These are phyloP conservation scores for Drosophila cyrtoloma DNA, from an alignment of 2,888 invertebrate species.

Conservation along the genomic window DNA sequence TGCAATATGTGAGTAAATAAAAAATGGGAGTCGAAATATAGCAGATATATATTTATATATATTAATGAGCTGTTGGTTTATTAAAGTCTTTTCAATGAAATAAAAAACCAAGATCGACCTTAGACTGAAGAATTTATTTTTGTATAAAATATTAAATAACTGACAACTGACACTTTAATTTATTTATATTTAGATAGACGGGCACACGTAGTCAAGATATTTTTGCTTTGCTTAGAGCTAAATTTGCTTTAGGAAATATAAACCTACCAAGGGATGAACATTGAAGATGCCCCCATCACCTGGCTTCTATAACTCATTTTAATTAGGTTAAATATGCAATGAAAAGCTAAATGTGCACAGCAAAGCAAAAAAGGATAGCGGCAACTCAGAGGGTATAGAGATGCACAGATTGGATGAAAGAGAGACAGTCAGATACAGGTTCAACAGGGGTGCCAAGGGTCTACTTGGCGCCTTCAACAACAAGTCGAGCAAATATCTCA, in stretches of 20 bases:
- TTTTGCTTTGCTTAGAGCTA: background rate
- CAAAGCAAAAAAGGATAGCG: constrained; percentile 35
- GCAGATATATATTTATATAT: background rate
- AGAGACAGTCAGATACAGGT: constrained; percentile 1
- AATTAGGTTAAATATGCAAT: constrained; percentile 78
- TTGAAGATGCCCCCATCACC: constrained; percentile 44
- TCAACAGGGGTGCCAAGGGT: constrained; percentile 22
- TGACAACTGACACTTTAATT: background rate
- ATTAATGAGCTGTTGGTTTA: background rate
- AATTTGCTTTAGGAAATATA: background rate
- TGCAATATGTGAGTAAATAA: background rate
- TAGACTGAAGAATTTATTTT: background rate
- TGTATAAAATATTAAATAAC: background rate
- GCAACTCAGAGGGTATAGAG: constrained; percentile 11
- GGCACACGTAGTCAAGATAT: background rate
- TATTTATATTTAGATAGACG: too few species aligned
- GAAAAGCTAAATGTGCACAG: constrained; percentile 62
- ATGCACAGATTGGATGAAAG: constrained; percentile 39
- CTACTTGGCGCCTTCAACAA: constrained; percentile 27
- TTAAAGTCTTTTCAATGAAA: background rate
- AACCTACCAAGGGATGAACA: constrained; percentile 32
- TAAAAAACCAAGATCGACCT: background rate
- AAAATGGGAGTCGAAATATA: too few species aligned
- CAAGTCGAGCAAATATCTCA: constrained; percentile 33
- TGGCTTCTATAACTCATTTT: constrained; percentile 72